Conservation (phyloP, 2,113 vertebrate genomes). For the Apteryx owenii region DNA sequence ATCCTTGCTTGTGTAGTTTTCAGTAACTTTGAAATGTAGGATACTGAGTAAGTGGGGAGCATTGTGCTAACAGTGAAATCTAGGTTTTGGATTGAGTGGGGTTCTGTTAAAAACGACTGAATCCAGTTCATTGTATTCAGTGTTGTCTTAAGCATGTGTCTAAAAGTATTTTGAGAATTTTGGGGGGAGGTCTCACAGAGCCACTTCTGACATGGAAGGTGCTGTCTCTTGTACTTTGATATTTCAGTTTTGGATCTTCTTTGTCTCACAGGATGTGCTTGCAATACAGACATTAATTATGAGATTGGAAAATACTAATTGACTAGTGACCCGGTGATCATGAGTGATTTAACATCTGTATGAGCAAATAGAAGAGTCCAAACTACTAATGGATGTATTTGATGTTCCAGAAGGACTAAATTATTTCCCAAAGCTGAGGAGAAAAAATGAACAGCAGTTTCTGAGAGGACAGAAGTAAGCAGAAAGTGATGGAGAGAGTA, state of each 20-base stretch:
- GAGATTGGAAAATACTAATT: background rate
- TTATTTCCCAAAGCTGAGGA: background rate
- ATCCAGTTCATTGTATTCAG: background rate
- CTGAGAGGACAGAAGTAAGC: background rate
- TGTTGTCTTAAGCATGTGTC: background rate
- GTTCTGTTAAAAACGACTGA: background rate
- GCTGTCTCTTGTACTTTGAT: background rate
- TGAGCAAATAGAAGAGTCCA: background rate
- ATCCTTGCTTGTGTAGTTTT: background rate
- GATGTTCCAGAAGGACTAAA: background rate
- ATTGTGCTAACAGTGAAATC: background rate
- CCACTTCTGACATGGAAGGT: background rate
- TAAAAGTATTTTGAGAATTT: background rate
- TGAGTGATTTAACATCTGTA: background rate
- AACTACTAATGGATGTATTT: background rate
- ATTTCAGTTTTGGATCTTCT: background rate
- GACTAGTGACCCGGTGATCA: background rate
- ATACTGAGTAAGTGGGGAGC: background rate
- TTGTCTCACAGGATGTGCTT: background rate
- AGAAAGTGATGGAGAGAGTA: background rate
- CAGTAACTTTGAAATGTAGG: background rate
- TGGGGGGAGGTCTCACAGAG: background rate
- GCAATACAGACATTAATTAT: background rate
- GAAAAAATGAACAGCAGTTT: background rate
- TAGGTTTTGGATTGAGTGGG: background rate